Base-by-base conservation (phyloP, 2,797 vertebrate species). In the Platyrinchus mystaceus region DNA sequence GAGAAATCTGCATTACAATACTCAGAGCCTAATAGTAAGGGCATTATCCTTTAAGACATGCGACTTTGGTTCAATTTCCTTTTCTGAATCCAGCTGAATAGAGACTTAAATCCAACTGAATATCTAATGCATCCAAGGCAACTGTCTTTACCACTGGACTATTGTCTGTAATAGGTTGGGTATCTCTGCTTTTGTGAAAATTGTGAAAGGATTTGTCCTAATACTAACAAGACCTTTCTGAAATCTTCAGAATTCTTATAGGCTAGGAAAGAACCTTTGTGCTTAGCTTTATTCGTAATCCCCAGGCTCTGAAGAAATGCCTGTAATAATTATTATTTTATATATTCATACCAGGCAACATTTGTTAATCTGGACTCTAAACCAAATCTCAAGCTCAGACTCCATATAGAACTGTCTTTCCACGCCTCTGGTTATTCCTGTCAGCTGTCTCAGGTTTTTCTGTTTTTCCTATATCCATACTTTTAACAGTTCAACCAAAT, bases 111-210 rank as follows among this genome's bases (percentile, higher is more conserved):
- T 74, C 88, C 70, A 74, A 63, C 6, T 93, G 95, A 96, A 95
- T 96, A 94, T 96, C 90, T 93, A 94, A 95, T 90, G 95, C 92
- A 93, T 96, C 96, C 95, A 95, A 96, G 94, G 96, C 94, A 96
- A 96, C 95, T 96, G 95, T 93, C 93, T 94, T 93, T 94, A 73
- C 90, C 77, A 82, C 63, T 94, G 80, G 52, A 87, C 95, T 91
- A 83, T 95, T 96, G 92, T 93, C 67, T 69, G 52, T 88, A 88
- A 93, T 87, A 95, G 76, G 50, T 73, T 94, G 93, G 83, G 74
- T 94, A 94, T 95, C 93, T 94, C 70, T 96, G 83, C 95, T 90
- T 96, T 96, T 96, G 93, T 94, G 81, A 67, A 93, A 96, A 84
- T 89, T 66, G 62, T 96, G 96, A 96, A 96, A 94, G 93, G 94